phyloP scores from a whole-genome alignment of 2,113 vertebrate species.

The Heloderma charlesbogerti region DNA sequence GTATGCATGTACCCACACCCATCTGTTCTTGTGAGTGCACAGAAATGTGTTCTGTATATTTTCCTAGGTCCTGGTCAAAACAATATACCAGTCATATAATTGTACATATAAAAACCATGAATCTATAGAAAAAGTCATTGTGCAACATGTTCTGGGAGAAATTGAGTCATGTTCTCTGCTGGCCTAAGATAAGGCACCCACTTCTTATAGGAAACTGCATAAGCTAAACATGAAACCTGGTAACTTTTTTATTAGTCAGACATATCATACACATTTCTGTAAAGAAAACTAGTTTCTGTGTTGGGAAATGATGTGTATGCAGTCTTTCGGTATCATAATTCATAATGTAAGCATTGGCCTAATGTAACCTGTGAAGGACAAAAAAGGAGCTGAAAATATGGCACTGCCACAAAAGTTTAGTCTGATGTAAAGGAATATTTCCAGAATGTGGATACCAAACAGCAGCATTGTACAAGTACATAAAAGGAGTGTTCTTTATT shows the following conservation, averaged over 20 bases:
- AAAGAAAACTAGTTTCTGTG: background rate
- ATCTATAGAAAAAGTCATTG: background rate
- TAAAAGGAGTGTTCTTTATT: background rate
- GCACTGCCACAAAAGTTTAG: background rate
- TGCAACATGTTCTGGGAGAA: background rate
- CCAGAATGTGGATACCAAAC: no score
- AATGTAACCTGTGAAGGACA: background rate
- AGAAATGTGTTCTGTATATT: background rate
- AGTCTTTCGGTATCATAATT: background rate
- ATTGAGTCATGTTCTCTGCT: background rate
- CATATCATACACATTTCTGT: no score
- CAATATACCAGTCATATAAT: background rate
- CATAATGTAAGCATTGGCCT: background rate
- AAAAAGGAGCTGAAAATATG: background rate
- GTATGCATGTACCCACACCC: background rate
- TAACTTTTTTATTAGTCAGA: no score
- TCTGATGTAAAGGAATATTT: background rate
- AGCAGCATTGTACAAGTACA: background rate
- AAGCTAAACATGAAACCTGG: no score
- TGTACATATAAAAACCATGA: background rate
- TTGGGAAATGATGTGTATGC: background rate
- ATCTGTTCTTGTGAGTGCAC: background rate
- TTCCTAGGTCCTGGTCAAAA: background rate
- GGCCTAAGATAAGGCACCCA: background rate
- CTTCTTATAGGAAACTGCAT: background rate